A percentile compares a stretch with the other conserved stretches of the same genome.
Evolutionary conservation across 2,888 invertebrate genomes (phyloP).

Genomic region (Acronicta aceris): DNA sequence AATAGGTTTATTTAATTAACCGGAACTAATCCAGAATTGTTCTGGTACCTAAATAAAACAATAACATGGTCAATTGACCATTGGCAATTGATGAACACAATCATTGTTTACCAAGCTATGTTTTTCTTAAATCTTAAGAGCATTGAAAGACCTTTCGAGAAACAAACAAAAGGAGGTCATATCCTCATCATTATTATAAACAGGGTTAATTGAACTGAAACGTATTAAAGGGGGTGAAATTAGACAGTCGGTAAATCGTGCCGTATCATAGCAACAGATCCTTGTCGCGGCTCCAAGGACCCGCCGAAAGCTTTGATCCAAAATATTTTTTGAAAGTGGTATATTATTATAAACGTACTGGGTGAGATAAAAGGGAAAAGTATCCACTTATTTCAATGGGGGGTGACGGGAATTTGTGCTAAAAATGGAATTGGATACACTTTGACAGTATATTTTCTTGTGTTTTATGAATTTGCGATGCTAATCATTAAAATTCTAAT

Average conservation of each 20-base stretch:
- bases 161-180: background rate
- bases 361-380: constrained; percentile 36
- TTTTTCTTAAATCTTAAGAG: background rate
- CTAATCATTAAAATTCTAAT: no score
- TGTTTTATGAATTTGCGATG: constrained; percentile 29
- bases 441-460: constrained; percentile 16
- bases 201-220: constrained; percentile 45
- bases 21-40: background rate
- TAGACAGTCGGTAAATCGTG: constrained; percentile 72
- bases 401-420: constrained; percentile 11
- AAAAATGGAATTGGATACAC: constrained; percentile 14
- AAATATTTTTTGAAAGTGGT: constrained; percentile 51
- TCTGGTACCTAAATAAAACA: background rate
- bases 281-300: constrained; percentile 38
- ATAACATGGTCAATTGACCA: background rate
- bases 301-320: constrained; percentile 17
- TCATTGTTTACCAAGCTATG: background rate
- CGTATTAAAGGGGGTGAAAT: constrained; percentile 71
- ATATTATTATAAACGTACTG: constrained; percentile 46
- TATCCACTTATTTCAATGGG: constrained; percentile 38
- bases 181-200: constrained; percentile 14
- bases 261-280: constrained; percentile 77
- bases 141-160: background rate
- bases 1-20: background rate
- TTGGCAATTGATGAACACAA: background rate